phyloP scores from a whole-genome alignment of 2,113 vertebrate species.

The Pseudorasbora parva region DNA sequence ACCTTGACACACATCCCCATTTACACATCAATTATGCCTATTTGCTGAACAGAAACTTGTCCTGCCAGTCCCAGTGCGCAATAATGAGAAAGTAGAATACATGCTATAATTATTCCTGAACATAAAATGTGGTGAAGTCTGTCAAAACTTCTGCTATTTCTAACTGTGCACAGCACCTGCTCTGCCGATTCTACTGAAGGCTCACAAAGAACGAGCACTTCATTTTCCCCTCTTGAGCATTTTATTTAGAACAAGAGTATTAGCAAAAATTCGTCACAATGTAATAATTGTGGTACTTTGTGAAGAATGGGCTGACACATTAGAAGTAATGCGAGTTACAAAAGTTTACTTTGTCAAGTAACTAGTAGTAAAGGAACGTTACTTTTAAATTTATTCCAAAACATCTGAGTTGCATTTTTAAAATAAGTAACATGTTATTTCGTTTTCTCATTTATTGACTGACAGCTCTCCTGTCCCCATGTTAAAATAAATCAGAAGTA shows the following conservation, averaged over 20 bases:
- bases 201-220: neutral
- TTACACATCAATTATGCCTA: neutral
- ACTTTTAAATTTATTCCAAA: too few relatives aligned
- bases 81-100: neutral
- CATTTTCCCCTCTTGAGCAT: neutral
- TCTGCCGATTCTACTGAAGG: neutral
- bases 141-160: neutral
- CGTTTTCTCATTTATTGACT: too few relatives aligned
- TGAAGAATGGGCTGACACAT: too few relatives aligned
- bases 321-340: too few relatives aligned
- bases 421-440: too few relatives aligned
- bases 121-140: neutral
- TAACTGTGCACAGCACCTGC: neutral
- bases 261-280: neutral
- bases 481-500: too few relatives aligned
- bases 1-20: neutral
- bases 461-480: too few relatives aligned
- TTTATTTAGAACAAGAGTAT: neutral
- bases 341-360: too few relatives aligned
- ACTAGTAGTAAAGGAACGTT: too few relatives aligned
- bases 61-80: too few relatives aligned
- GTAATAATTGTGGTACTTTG: neutral
- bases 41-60: too few relatives aligned
- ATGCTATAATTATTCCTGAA: neutral
- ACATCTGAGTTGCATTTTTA: too few relatives aligned